Evolutionary conservation across 2,113 vertebrate genomes (phyloP), one percentile per base, ranked within the genome.

Genomic region (Paradoxurus hermaphroditus): DNA sequence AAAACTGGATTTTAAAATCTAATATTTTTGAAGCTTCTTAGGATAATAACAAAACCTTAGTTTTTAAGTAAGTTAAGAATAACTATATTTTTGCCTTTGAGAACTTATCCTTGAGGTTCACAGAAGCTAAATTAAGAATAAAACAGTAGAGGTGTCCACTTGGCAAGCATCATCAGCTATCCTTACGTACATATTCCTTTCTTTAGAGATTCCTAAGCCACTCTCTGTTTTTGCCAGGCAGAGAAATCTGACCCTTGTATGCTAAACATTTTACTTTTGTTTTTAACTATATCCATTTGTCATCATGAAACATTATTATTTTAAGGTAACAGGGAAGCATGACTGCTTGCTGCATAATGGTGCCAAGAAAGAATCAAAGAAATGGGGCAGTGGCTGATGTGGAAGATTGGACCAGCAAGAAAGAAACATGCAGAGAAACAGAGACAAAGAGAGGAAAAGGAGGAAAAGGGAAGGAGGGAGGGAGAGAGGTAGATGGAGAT

Each of bases 281-380:
- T 97, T 94, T 95, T 97, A 93, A 93, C 95, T 95, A 27, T 87
- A 84, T 78, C 95, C 96, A 95, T 90, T 95, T 97, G 90, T 97
- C 95, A 96, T 79, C 86, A 56, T 92, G 95, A 97, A 96, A 95
- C 95, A 95, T 91, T 96, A 90, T 97, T 97, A 96, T 96, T 97
- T 96, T 94, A 97, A 98, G 96, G 96, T 92, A 97, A 95, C 95
- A 93, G 65, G 82, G 93, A 97, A 95, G 91, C 89, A 72, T 86
- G 79, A 44, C 73, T 65, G 63, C 91, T 75, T 70, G 73, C 63
- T 93, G 72, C 72, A 72, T 86, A 92, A 95, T 87, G 81, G 91
- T 90, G 91, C 93, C 91, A 95, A 94, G 95, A 95, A 92, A n/a
- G 44, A 95, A 97, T 96, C 97, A 97, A 97, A 97, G 90, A 96